Evolutionary conservation across 1,140 invertebrate species (phyloP).

Genomic region (Bombus superbus): DNA sequence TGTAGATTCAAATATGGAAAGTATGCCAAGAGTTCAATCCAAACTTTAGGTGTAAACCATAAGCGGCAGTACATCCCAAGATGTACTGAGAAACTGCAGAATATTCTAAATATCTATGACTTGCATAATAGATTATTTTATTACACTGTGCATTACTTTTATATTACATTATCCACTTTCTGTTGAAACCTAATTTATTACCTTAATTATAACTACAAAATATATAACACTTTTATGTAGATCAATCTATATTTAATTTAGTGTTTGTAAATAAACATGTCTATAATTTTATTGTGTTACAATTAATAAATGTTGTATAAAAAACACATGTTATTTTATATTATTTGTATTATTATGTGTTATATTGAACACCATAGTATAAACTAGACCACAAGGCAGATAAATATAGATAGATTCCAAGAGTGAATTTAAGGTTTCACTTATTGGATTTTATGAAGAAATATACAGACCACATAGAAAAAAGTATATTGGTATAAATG

Average conservation of each 20-base stretch:
- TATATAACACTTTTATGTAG: not conserved
- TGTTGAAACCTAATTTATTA: not conserved
- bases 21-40: slow-evolving; percentile 57
- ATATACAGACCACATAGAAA: slow-evolving; percentile 50
- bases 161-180: not conserved
- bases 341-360: slow-evolving; percentile 1
- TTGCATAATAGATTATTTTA: slow-evolving; percentile 12
- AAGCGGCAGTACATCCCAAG: slow-evolving; percentile 10
- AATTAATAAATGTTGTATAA: not conserved
- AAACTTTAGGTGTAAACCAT: slow-evolving; percentile 52
- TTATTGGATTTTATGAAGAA: slow-evolving; percentile 69
- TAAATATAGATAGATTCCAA: slow-evolving; percentile 47
- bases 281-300: not conserved
- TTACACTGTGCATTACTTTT: not conserved
- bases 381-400: slow-evolving; percentile 50
- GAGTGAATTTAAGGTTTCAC: slow-evolving; percentile 73
- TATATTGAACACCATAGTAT: slow-evolving; percentile 34
- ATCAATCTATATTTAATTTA: not conserved
- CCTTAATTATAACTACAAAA: not conserved
- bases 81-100: slow-evolving; percentile 3
- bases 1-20: slow-evolving; percentile 65
- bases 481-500: slow-evolving; percentile 31
- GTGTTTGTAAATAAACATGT: not conserved
- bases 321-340: not conserved
- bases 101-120: not conserved